Evolutionary conservation across 2,113 vertebrate genomes (phyloP).

Genomic region (Melanostigma gelatinosum): DNA sequence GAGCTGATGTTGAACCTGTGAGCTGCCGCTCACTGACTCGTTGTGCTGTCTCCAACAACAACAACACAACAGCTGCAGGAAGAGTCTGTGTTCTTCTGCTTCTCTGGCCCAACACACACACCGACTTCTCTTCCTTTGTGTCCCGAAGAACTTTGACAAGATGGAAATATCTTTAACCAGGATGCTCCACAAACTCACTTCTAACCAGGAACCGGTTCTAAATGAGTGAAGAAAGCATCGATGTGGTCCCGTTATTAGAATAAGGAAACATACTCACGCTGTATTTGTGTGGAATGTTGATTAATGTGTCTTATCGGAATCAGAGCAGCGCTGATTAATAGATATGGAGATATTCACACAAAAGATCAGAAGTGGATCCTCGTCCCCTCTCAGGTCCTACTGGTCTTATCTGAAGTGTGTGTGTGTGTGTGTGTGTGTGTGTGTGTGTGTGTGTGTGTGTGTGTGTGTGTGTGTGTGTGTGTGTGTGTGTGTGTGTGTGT

Average conservation of each 20-base stretch:
- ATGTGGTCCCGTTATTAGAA: too few species aligned
- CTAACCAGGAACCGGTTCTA: too few species aligned
- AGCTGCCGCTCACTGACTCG: conserved; percentile 12
- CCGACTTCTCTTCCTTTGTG: too few species aligned
- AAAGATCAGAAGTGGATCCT: not conserved
- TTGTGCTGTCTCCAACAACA: not conserved
- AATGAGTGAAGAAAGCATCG: too few species aligned
- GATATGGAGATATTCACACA: not conserved
- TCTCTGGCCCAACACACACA: not conserved
- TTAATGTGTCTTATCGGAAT: too few species aligned
- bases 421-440: conserved; percentile 4
- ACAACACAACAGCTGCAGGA: not conserved
- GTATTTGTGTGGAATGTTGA: not conserved
- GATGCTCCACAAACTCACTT: too few species aligned
- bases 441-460: conserved; percentile 8
- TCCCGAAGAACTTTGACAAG: too few species aligned
- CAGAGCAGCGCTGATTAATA: not conserved
- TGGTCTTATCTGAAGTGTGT: not conserved
- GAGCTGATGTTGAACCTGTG: conserved; percentile 42
- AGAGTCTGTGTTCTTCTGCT: not conserved
- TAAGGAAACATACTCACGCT: not conserved
- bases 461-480: conserved; percentile 5
- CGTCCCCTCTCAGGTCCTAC: too few species aligned
- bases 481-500: conserved; percentile 5
- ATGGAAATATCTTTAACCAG: too few species aligned